Evolutionary conservation across 2,113 vertebrate species (phyloP).

Genomic region (Trogon surrucura): DNA sequence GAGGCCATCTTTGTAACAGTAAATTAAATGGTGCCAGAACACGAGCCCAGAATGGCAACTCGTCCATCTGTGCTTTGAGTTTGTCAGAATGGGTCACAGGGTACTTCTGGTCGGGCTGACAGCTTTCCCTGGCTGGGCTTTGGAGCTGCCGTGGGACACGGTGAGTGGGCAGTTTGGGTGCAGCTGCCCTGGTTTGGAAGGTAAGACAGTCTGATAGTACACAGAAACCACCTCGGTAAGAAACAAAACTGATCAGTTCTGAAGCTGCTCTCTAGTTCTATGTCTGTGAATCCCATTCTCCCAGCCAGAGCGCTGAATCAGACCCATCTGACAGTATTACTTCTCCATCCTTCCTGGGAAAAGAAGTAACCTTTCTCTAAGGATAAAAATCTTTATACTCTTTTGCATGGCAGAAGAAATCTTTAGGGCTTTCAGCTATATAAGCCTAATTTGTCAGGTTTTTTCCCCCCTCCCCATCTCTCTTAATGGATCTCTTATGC

Average conservation of each 20-base stretch:
- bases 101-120: neutral
- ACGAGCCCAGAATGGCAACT: neutral
- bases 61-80: neutral
- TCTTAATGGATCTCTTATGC: slow-evolving; percentile 53
- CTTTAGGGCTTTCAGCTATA: slow-evolving; percentile 41
- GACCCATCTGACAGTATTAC: neutral
- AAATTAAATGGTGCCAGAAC: neutral
- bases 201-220: neutral
- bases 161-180: neutral
- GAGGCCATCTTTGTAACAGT: neutral
- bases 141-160: fast-evolving
- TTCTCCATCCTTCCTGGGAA: neutral
- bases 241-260: neutral
- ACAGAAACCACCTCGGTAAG: neutral
- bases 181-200: neutral
- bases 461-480: fast-evolving
- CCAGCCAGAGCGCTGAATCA: neutral
- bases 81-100: neutral
- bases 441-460: neutral
- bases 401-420: slow-evolving; percentile 28
- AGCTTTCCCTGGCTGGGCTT: neutral
- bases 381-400: neutral
- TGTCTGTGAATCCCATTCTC: neutral
- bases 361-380: slow-evolving; percentile 14
- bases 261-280: neutral